Base-by-base conservation (phyloP, 92 coral and sea anemone species). In the Muricea muricata region DNA sequence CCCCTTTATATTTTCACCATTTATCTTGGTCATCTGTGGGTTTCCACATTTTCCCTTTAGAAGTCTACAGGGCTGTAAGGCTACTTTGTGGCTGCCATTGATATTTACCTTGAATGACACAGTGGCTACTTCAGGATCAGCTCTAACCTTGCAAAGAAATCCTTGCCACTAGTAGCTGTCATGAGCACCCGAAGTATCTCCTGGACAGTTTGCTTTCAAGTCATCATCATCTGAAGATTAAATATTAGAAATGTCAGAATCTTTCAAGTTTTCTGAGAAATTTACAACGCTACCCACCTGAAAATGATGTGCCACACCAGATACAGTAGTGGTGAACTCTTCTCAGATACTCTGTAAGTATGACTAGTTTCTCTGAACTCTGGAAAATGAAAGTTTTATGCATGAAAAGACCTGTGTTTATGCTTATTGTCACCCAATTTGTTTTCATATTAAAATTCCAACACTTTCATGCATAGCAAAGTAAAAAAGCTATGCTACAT, bases 251-350 rank as follows among this genome's bases (percentile, higher is more conserved):
- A 77, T 21, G 20, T n/a, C 11, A 12, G 78, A 54, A 13, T 24
- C 45, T 18, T 10, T 29, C 39, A 34, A 18, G 18, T 12, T 33
- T 60, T 60, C 13, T 3, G 4, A 72, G 41, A 72, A 29, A 4
- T 12, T 50, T 1, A 34, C n/a, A 28, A 20, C 32, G 50, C 39
- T 18, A 30, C 93, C 60, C 46, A 97, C 99, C 99, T 35, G 91
- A 82, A 76, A 86, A 97, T 37, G 90, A 90, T 12, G 98, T 92
- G 13, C 99, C 99, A 83, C 99, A 97, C 99, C 98, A 97, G 33
- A 92, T 97, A 76, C 99, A 97, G 82, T 97, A 97, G 39, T 75
- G 79, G 73, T 97, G 97, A 72, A 90, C 81, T 28, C 75, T 74
- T 79, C 98, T 87, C 39, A 97, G 73, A 68, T 97, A 97, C 65